Evolutionary conservation across 2,888 invertebrate genomes (phyloP).

Genomic region (Ormyrus thymus): DNA sequence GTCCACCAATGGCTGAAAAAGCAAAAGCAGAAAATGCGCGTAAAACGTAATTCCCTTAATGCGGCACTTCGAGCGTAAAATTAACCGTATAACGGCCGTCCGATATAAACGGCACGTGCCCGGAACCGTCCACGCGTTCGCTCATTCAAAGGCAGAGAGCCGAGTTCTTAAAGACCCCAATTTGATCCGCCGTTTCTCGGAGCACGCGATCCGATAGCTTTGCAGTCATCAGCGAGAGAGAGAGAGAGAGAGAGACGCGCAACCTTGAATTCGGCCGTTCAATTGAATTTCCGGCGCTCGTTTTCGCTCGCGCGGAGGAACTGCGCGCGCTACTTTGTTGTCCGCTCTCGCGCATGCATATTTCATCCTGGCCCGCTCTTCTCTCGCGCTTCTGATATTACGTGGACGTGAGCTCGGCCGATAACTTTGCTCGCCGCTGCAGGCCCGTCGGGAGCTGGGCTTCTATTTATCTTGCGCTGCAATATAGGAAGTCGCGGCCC

Average conservation of each 20-base stretch:
- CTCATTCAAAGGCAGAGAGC: not conserved
- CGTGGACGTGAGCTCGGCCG: slow-evolving; percentile 18
- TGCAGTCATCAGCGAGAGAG: slow-evolving; percentile 2
- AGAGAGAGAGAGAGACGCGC: slow-evolving; percentile 3
- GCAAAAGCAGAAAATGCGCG: too few relatives aligned
- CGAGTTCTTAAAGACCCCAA: slow-evolving; percentile 17
- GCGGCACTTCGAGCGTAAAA: not conserved
- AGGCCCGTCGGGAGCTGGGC: not conserved
- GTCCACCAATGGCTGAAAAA: too few relatives aligned
- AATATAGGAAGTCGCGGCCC: slow-evolving; percentile 8
- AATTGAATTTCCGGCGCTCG: slow-evolving; percentile 36
- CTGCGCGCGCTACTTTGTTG: not conserved
- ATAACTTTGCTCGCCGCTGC: not conserved
- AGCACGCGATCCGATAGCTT: slow-evolving; percentile 40
- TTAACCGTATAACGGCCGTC: not conserved
- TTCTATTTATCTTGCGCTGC: slow-evolving; percentile 21
- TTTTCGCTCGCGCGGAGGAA: not conserved
- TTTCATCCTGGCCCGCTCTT: not conserved
- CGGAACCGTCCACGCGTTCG: slow-evolving; percentile 16
- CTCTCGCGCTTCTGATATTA: slow-evolving; percentile 10
- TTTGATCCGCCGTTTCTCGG: slow-evolving; percentile 34
- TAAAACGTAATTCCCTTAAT: not conserved
- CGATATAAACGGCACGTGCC: not conserved
- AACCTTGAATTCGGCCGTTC: slow-evolving; percentile 45
- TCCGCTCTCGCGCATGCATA: not conserved